Evolutionary conservation across 2,797 vertebrate genomes (phyloP), one percentile per base, ranked within the genome.

Genomic region (Falco concolor): DNA sequence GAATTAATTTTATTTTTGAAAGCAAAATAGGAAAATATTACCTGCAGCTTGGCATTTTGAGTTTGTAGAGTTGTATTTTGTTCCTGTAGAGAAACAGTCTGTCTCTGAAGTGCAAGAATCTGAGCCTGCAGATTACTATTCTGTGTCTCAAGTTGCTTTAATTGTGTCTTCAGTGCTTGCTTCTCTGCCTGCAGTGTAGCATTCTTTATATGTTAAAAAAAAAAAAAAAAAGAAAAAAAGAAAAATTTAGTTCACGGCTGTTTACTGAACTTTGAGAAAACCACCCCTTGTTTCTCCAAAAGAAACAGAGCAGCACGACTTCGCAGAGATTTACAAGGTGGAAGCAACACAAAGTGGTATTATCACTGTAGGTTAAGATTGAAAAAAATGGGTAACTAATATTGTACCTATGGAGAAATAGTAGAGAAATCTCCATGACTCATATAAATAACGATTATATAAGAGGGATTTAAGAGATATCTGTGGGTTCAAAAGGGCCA

Each of bases 111-210:
- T 2, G 99, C 98, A 77, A 99, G 98, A 86, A 99, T 99, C 97
- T 99, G 99, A 84, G 99, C 99, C 98, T 99, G 99, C 81, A 99
- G 98, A 97, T 99, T 99, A 96, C 94, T 98, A 96, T 98, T 99
- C 97, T 99, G 99, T 3, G 98, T 98, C 96, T 99, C 99, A 87
- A 99, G 98, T 80, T 99, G 99, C 96, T 99, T 99, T 84, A 99
- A 97, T 78, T 99, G 99, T 9, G 99, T 99, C 97, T 98, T 99
- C 94, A 99, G 96, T 2, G 99, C 99, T 89, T 99, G 99, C 93
- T 99, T 99, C 98, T 99, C 99, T 8, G 99, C 99, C 97, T 99
- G 99, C 89, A 99, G 98, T 4, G 99, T 99, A 59, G 99, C 99
- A 89, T 99, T 99, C 99, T 99, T 97, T 32, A 56, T 59, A 94